Evolutionary conservation across 2,113 vertebrate species (phyloP).

Genomic region (Stegostoma tigrinum): DNA sequence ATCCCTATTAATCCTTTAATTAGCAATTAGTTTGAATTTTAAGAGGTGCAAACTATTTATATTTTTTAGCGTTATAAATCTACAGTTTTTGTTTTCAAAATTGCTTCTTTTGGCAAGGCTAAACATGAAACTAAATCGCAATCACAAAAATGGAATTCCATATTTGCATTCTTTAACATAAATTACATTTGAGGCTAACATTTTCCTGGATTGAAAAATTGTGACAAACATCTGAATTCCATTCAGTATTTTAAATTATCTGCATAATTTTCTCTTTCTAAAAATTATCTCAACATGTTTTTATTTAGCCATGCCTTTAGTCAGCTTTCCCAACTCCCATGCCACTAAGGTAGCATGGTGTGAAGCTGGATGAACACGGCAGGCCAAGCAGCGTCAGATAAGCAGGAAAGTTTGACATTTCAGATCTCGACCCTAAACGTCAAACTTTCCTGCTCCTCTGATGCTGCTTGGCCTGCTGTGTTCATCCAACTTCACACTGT

Average conservation of each 20-base stretch:
- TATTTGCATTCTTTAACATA: background rate
- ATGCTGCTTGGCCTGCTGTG: too few relatives aligned
- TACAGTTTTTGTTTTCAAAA: background rate
- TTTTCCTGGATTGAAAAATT: background rate
- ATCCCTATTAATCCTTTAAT: background rate
- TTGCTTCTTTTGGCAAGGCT: background rate
- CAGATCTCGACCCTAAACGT: too few relatives aligned
- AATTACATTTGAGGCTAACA: background rate
- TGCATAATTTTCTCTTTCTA: background rate
- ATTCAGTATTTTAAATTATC: background rate
- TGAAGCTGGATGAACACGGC: too few relatives aligned
- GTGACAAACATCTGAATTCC: background rate
- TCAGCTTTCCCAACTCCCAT: background rate
- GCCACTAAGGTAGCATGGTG: too few relatives aligned
- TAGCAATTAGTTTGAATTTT: background rate
- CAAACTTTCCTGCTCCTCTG: too few relatives aligned
- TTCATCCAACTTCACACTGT: too few relatives aligned
- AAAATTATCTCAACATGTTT: background rate
- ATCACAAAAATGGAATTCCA: background rate
- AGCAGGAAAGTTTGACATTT: too few relatives aligned
- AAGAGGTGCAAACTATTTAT: background rate
- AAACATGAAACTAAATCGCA: background rate
- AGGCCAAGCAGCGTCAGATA: too few relatives aligned
- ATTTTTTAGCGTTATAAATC: background rate
- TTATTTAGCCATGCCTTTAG: background rate